Percentiles rank a stretch among this genome's conserved stretches.
Evolutionary conservation across 1,140 invertebrate genomes (phyloP).

Genomic region (Conus betulinus): DNA sequence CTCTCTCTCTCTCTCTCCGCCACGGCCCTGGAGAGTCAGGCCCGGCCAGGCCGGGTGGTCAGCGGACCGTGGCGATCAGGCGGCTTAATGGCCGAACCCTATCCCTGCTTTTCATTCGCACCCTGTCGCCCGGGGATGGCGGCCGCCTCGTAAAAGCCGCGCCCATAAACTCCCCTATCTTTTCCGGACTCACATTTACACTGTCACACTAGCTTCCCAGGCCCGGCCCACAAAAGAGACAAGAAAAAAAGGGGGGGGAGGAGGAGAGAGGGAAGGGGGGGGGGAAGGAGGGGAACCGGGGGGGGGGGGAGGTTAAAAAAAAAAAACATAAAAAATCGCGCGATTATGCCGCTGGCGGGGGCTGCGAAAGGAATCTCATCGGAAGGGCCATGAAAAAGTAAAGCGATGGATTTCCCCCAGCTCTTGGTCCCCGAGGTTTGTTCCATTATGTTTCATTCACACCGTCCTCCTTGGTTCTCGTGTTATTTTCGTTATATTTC

Average conservation of each 20-base stretch:
- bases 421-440: no score
- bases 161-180: conserved; percentile 27
- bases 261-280: background rate
- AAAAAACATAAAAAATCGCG: no score
- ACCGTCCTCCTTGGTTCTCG: no score
- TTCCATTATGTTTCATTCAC: no score
- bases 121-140: background rate
- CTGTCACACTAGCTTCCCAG: background rate
- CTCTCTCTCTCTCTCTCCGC: no score
- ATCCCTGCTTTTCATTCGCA: conserved; percentile 23
- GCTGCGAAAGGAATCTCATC: no score
- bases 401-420: no score
- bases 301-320: background rate
- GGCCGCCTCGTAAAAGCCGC: conserved; percentile 1
- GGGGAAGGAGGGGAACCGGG: background rate
- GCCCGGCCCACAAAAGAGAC: no score
- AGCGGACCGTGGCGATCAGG: conserved; percentile 11
- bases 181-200: background rate
- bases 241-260: background rate
- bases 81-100: conserved; percentile 19
- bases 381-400: no score
- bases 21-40: background rate
- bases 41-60: background rate
- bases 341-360: no score
- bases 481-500: no score